A percentile compares a stretch with the other conserved stretches of the same genome.
Conservation (phyloP, 2,888 invertebrate species). For the Meiosimyza decipiens region DNA sequence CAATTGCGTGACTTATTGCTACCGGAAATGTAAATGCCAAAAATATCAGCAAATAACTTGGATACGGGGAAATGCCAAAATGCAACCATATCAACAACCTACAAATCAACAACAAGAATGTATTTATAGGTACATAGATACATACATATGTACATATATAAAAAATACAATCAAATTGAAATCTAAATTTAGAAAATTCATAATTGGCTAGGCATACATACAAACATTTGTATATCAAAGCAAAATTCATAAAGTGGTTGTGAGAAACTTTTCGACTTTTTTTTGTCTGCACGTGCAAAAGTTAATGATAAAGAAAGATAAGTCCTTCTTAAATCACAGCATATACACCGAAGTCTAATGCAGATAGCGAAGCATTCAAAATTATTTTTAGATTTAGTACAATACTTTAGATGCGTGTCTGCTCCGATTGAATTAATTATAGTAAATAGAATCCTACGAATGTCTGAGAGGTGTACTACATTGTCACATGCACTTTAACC, state of each 20-base stretch:
- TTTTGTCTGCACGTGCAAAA: constrained; percentile 32
- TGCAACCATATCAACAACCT: constrained; percentile 65
- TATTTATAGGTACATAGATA: too few relatives aligned
- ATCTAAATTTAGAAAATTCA: constrained; percentile 22
- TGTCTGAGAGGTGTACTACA: too few relatives aligned
- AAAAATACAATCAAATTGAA: constrained; percentile 39
- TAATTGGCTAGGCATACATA: neutral
- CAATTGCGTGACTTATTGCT: constrained; percentile 39
- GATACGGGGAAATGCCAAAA: neutral
- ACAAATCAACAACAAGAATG: constrained; percentile 44
- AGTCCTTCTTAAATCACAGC: too few relatives aligned
- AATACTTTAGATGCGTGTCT: too few relatives aligned
- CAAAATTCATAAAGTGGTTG: neutral
- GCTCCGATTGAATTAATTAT: too few relatives aligned
- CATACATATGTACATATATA: too few relatives aligned
- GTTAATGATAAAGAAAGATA: too few relatives aligned
- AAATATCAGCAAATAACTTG: constrained; percentile 3
- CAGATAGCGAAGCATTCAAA: too few relatives aligned
- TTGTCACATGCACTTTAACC: too few relatives aligned
- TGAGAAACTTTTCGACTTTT: neutral
- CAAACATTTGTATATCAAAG: neutral
- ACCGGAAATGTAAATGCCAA: neutral
- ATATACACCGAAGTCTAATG: too few relatives aligned
- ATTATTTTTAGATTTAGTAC: too few relatives aligned
- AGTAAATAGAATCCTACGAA: too few relatives aligned